Percentiles rank a stretch among this genome's conserved stretches.
Conservation (phyloP, 2,888 invertebrate species). For the Mamestra brassicae region DNA sequence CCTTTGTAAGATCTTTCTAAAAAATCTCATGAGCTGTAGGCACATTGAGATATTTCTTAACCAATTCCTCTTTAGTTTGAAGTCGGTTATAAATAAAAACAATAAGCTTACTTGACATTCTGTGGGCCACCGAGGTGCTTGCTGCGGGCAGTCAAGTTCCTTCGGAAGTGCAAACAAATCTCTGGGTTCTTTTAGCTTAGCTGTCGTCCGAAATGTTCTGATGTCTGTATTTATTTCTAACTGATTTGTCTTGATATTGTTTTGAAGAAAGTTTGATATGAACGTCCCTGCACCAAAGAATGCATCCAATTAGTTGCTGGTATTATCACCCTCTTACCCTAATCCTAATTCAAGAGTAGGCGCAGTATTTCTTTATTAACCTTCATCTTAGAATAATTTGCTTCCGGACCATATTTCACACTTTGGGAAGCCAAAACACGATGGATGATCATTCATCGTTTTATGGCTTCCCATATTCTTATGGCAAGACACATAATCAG, state of each 20-base stretch:
- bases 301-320: neutral
- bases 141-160: slow-evolving; percentile 93
- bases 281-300: slow-evolving; percentile 88
- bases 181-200: slow-evolving; percentile 93
- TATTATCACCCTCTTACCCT: neutral
- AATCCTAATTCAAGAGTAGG: neutral
- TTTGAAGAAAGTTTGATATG: slow-evolving; percentile 92
- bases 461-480: neutral
- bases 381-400: neutral
- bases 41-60: too few species aligned
- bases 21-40: neutral
- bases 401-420: neutral
- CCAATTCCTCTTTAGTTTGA: too few species aligned
- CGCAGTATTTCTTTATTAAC: neutral
- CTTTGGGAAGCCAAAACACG: neutral
- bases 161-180: slow-evolving; percentile 94
- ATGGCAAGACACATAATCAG: neutral
- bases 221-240: slow-evolving; percentile 93
- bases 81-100: neutral
- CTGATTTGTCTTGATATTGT: slow-evolving; percentile 93
- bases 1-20: neutral
- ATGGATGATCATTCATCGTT: neutral
- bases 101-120: slow-evolving; percentile 94
- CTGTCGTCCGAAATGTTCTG: slow-evolving; percentile 92
- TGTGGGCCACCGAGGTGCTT: slow-evolving; percentile 96